Evolutionary conservation across 2,113 vertebrate genomes (phyloP).

Genomic region (Austrofundulus limnaeus): DNA sequence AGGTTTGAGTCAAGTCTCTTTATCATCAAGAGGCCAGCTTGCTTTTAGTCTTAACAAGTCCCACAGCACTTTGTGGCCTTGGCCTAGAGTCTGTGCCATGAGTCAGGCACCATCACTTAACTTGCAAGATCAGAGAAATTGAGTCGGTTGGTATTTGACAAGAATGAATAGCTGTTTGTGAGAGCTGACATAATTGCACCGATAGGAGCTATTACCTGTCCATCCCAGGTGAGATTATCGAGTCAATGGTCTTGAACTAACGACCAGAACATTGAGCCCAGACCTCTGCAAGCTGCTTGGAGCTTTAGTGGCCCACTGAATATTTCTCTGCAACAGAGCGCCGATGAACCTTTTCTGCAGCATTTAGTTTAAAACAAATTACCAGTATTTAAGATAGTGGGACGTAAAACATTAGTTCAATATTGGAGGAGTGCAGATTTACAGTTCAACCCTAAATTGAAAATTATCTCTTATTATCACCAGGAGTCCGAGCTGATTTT

Average conservation of each 20-base stretch:
- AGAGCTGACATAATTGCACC: slow-evolving; percentile 66
- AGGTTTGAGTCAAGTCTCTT: too few species aligned
- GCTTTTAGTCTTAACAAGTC: not conserved
- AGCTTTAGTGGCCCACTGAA: slow-evolving; percentile 33
- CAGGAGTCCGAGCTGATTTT: not conserved
- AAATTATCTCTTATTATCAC: not conserved
- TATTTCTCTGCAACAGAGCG: slow-evolving; percentile 35
- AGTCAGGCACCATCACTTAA: slow-evolving; percentile 41
- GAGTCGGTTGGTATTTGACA: slow-evolving; percentile 58
- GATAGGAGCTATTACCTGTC: slow-evolving; percentile 74
- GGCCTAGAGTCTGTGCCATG: slow-evolving; percentile 26
- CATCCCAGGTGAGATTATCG: slow-evolving; percentile 77
- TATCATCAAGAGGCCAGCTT: not conserved
- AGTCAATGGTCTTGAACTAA: slow-evolving; percentile 77
- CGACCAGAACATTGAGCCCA: slow-evolving; percentile 70
- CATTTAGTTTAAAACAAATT: slow-evolving; percentile 21
- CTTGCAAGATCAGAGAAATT: slow-evolving; percentile 52
- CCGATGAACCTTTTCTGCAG: slow-evolving; percentile 35
- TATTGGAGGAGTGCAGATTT: not conserved
- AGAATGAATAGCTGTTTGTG: slow-evolving; percentile 68
- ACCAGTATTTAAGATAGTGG: slow-evolving; percentile 11
- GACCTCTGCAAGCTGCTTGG: slow-evolving; percentile 50
- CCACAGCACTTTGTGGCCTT: not conserved
- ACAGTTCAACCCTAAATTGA: not conserved
- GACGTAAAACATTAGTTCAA: slow-evolving; percentile 11